phyloP scores from a whole-genome alignment of 2,797 vertebrate species.

The Natrix natrix region DNA sequence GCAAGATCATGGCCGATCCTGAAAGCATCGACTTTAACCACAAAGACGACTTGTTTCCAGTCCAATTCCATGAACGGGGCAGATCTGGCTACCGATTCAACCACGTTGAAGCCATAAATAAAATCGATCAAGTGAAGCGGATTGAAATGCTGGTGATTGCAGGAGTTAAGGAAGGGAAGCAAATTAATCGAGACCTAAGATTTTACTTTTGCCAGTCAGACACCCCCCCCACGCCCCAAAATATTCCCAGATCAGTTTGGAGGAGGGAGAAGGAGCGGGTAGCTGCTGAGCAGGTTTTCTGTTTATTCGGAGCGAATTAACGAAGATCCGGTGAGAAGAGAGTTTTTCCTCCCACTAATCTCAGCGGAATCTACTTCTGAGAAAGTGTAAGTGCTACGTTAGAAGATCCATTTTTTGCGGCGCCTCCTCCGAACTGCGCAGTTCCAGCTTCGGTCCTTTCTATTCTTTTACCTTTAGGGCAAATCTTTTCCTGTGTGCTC shows the following conservation, averaged over 20 bases:
- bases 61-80: not conserved
- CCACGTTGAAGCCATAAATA: not conserved
- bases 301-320: not conserved
- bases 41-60: not conserved
- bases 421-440: constrained; percentile 77
- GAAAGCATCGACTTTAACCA: not conserved
- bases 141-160: not conserved
- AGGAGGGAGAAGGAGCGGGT: not conserved
- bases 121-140: not conserved
- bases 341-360: not conserved
- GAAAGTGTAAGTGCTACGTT: constrained; percentile 6
- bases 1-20: not conserved
- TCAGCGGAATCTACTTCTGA: not conserved
- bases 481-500: constrained; percentile 45
- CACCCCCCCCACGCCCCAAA: not conserved
- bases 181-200: not conserved
- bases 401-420: constrained; percentile 50
- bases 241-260: not conserved
- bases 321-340: not conserved
- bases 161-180: not conserved
- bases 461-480: constrained; percentile 49
- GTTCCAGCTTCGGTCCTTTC: constrained; percentile 73
- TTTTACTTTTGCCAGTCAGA: not conserved
- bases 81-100: not conserved
- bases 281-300: not conserved